Conservation (phyloP, 2,888 invertebrate species). For the Agrochola lota region DNA sequence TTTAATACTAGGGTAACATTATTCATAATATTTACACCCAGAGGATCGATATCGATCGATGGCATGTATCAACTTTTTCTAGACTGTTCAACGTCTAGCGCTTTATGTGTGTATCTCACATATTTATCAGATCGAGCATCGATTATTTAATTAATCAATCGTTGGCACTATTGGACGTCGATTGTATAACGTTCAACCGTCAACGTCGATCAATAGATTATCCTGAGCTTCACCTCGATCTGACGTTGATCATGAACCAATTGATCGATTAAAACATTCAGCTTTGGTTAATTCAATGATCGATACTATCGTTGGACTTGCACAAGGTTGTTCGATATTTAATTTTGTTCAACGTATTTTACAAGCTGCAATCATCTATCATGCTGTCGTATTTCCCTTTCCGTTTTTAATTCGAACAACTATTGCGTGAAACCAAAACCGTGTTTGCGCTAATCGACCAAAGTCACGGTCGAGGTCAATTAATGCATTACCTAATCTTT, state of each 20-base stretch:
- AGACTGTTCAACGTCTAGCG: not conserved
- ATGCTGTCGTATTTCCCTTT: not conserved
- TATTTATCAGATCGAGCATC: not conserved
- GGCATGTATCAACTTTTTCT: not conserved
- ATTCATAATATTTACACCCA: conserved; percentile 5
- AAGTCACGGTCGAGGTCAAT: not conserved
- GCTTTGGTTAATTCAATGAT: not conserved
- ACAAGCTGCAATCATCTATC: not conserved
- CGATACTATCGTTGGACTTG: not conserved
- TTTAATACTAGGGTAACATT: conserved; percentile 12
- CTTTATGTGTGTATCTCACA: not conserved
- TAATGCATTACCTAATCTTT: no score
- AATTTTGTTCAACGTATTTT: not conserved
- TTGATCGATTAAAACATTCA: not conserved
- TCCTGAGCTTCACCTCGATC: not conserved
- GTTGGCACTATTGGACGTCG: no score
- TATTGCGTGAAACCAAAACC: not conserved
- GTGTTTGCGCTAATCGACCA: not conserved
- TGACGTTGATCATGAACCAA: not conserved
- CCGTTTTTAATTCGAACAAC: not conserved
- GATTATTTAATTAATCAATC: not conserved
- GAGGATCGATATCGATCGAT: not conserved
- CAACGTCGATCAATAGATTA: not conserved
- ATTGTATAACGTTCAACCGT: not conserved
- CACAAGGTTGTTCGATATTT: not conserved